Percentiles rank a stretch among this genome's conserved stretches.
Evolutionary conservation across 1,140 invertebrate species (phyloP).

Genomic region (Rhynchophorus ferrugineus): DNA sequence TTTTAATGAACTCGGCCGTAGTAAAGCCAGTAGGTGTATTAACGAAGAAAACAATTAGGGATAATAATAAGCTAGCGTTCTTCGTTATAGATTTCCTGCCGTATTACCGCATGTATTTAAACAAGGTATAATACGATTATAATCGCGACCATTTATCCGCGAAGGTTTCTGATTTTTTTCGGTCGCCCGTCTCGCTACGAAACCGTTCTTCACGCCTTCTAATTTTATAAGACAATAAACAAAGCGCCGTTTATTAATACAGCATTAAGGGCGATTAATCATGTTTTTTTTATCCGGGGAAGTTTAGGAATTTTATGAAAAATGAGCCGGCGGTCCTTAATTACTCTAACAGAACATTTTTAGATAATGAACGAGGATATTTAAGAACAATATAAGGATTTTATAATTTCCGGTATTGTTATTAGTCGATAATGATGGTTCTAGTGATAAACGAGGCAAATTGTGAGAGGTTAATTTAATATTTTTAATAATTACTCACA

Average conservation of each 20-base stretch:
- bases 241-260: not conserved
- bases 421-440: too few species aligned
- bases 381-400: too few species aligned
- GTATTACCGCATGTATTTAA: constrained; percentile 1
- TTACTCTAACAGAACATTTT: too few species aligned
- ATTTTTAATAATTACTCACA: too few species aligned
- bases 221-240: not conserved
- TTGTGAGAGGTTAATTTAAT: too few species aligned
- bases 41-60: constrained; percentile 1
- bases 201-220: not conserved
- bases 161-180: not conserved
- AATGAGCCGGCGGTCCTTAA: too few species aligned
- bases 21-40: not conserved
- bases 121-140: not conserved
- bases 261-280: not conserved
- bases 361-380: too few species aligned
- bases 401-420: too few species aligned
- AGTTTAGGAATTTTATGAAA: too few species aligned
- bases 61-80: constrained; percentile 4
- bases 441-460: too few species aligned
- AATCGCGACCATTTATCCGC: not conserved
- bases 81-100: constrained; percentile 1
- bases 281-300: too few species aligned
- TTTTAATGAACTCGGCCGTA: constrained; percentile 1
- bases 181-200: not conserved